These are phyloP conservation scores for Drosophila pseudotakahashii DNA, from an alignment of 2,888 invertebrate species.

Conservation along the genomic window DNA sequence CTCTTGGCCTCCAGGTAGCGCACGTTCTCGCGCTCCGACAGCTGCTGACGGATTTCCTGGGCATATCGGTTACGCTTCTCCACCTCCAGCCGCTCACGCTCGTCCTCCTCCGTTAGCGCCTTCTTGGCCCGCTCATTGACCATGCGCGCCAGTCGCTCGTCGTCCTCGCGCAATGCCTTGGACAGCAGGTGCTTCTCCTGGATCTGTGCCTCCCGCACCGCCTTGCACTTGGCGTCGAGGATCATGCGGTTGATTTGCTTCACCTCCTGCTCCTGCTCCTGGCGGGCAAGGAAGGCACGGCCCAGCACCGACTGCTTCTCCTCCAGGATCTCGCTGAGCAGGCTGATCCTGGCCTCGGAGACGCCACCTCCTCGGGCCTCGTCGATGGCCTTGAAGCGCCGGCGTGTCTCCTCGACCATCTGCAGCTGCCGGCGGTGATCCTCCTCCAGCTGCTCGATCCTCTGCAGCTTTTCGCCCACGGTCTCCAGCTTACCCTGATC, in stretches of 20 bases:
- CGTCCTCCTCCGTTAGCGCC: constrained; percentile 80
- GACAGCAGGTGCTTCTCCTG: constrained; percentile 86
- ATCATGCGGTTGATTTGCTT: constrained; percentile 91
- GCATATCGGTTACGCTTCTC: constrained; percentile 80
- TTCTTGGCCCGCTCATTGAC: constrained; percentile 80
- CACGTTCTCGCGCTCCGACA: constrained; percentile 80
- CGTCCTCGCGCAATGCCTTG: constrained; percentile 79
- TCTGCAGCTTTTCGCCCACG: constrained; percentile 84
- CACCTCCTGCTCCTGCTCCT: constrained; percentile 86
- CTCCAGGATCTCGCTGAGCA: constrained; percentile 63
- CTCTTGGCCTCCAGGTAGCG: constrained; percentile 83
- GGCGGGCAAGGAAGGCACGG: constrained; percentile 84
- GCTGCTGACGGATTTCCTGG: constrained; percentile 81
- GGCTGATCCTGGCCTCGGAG: constrained; percentile 81
- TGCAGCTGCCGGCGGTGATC: constrained; percentile 85
- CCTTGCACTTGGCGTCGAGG: constrained; percentile 92
- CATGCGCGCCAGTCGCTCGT: constrained; percentile 81
- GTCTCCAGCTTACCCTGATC: constrained; percentile 86
- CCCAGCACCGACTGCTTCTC: constrained; percentile 86
- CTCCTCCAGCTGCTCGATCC: constrained; percentile 84
- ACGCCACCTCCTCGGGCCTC: constrained; percentile 63
- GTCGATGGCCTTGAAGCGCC: constrained; percentile 85
- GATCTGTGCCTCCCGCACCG: constrained; percentile 93
- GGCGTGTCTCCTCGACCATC: constrained; percentile 87
- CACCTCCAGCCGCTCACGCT: constrained; percentile 67